Conservation (phyloP, 1,140 invertebrate genomes). For the Charaxes varanes region DNA sequence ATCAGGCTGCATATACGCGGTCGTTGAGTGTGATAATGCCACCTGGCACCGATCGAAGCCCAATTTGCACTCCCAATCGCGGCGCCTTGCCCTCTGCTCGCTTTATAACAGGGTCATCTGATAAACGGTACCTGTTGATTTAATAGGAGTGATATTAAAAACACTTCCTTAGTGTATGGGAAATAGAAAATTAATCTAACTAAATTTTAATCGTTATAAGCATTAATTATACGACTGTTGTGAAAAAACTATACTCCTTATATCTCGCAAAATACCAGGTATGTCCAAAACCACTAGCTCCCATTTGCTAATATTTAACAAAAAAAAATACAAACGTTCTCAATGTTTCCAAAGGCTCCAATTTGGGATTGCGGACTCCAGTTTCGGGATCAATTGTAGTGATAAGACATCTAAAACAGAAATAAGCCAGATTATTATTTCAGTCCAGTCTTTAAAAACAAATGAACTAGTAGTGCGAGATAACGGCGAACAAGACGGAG, state of each 20-base stretch:
- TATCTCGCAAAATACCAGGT: no score
- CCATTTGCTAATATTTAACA: no score
- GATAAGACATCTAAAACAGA: slow-evolving; percentile 74
- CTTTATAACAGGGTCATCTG: slow-evolving; percentile 28
- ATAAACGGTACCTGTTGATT: slow-evolving; percentile 47
- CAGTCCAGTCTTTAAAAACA: no score
- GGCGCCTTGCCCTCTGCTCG: slow-evolving; percentile 39
- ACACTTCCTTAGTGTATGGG: no score
- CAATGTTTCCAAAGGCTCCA: slow-evolving; percentile 76
- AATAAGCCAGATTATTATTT: background rate
- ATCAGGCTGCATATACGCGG: slow-evolving; percentile 42
- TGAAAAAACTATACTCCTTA: no score
- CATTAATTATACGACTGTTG: no score
- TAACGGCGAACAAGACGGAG: no score
- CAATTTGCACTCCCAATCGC: slow-evolving; percentile 58
- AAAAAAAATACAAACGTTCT: slow-evolving; percentile 32
- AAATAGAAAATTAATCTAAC: no score
- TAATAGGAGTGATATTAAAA: no score
- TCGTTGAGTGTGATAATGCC: slow-evolving; percentile 41
- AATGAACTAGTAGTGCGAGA: no score
- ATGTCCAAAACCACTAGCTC: no score
- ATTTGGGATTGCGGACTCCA: slow-evolving; percentile 67
- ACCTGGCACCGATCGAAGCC: slow-evolving; percentile 44
- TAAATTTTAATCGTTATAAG: no score
- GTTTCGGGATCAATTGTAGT: slow-evolving; percentile 79